Conservation (phyloP, 2,888 invertebrate species). For the Anagyrus pseudococci region DNA sequence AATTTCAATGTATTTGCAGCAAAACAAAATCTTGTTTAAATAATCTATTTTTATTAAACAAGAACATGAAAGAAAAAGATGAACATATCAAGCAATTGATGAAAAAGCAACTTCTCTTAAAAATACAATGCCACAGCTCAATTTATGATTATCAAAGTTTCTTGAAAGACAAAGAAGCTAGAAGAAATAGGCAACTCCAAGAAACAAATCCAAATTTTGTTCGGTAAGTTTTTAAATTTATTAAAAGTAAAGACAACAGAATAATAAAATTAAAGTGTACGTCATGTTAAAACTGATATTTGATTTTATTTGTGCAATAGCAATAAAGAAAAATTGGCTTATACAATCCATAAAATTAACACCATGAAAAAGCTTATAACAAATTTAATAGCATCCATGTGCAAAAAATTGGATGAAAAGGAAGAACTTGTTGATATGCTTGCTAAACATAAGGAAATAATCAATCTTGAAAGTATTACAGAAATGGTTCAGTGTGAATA, state of each 20-base stretch:
- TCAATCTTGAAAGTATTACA: conserved; percentile 44
- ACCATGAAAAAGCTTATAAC: conserved; percentile 46
- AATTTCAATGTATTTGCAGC: conserved; percentile 36
- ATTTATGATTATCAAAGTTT: conserved; percentile 43
- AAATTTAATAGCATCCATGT: conserved; percentile 43
- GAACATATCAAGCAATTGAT: conserved; percentile 34
- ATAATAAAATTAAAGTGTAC: conserved; percentile 1
- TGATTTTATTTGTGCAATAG: no score
- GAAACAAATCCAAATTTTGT: conserved; percentile 43
- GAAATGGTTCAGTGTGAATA: conserved; percentile 31
- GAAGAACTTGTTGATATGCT: conserved; percentile 42
- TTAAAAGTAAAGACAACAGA: neutral
- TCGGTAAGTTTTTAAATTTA: conserved; percentile 35
- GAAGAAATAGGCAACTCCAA: conserved; percentile 38
- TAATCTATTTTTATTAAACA: conserved; percentile 42
- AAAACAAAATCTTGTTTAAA: conserved; percentile 36
- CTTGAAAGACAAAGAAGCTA: conserved; percentile 42
- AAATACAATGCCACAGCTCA: conserved; percentile 41
- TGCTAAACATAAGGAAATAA: conserved; percentile 43
- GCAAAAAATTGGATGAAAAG: conserved; percentile 26
- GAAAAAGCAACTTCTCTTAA: conserved; percentile 39
- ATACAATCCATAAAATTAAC: conserved; percentile 43
- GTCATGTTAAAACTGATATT: conserved; percentile 9
- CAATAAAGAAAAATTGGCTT: conserved; percentile 38
- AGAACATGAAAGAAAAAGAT: conserved; percentile 35